Evolutionary conservation across 2,113 vertebrate genomes (phyloP).

Genomic region (Procapra przewalskii): DNA sequence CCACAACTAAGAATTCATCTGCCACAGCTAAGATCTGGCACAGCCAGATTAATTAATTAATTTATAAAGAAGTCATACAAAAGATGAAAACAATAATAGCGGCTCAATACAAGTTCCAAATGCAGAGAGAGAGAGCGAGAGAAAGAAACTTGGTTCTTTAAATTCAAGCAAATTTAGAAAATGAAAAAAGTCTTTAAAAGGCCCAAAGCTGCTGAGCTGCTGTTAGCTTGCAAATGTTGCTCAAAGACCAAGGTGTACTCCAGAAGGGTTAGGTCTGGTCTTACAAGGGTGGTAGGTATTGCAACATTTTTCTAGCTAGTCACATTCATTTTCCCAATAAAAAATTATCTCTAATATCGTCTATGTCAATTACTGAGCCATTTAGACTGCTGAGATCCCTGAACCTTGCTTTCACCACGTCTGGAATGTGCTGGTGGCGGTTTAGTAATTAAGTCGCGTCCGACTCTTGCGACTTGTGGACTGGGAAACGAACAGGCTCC

Average conservation of each 20-base stretch:
- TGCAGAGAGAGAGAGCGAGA: neutral
- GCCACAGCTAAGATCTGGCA: neutral
- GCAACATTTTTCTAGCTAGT: neutral
- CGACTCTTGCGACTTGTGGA: accelerated
- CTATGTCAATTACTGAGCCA: neutral
- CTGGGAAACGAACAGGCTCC: neutral
- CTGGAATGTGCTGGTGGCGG: neutral
- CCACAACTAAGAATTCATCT: neutral
- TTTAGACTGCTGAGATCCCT: neutral
- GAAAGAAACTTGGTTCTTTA: neutral
- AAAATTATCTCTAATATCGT: neutral
- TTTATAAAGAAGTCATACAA: neutral
- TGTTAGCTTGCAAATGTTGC: neutral
- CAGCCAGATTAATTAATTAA: neutral
- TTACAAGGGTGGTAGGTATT: neutral
- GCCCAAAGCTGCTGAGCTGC: neutral
- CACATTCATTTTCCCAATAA: no score
- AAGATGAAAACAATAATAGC: neutral
- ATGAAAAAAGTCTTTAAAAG: neutral
- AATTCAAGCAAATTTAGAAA: neutral
- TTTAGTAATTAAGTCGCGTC: neutral
- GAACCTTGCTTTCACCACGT: neutral
- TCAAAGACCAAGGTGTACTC: neutral
- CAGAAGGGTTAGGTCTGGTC: neutral
- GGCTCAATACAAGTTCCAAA: neutral